Base-by-base conservation (phyloP, 2,113 vertebrate species). In the Picathartes gymnocephalus region DNA sequence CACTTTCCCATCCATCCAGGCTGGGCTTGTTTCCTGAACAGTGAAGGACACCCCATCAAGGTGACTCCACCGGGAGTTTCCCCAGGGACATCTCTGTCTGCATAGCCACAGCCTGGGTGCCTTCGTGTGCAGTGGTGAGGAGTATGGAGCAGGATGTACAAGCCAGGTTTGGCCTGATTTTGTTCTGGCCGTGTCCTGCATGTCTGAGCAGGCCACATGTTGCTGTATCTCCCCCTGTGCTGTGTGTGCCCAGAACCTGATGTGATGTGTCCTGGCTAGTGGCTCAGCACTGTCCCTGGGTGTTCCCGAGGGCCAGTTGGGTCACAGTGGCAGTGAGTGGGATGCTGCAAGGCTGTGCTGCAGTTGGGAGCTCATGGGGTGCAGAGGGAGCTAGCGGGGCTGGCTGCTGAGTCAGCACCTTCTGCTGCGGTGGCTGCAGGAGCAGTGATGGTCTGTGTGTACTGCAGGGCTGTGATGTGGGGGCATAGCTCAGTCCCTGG, bases 311-410 rank as follows among this genome's bases (percentile, higher is more conserved):
- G 27, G 30, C 35, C 62, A 12, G 2, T 0, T 1, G 13, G 42
- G 61, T 33, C 0, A 9, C 0, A 1, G 44, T 42, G 50, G 28
- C 33, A 56, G 48, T 3, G 8, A 61, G 47, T 1, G 4, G 51
- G 45, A 48, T 56, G 76, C 80, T 91, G 71, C 2, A 13, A 30
- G 53, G 48, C 44, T 83, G 91, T 28, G 13, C 79, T 35, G 50
- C 1, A 1, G 47, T 23, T 0, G 0, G 70, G 77, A 89, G 42
- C 21, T 83, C 39, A 2, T 20, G 64, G 62, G 72, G 20, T 44
- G 53, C 4, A 11, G 61, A 54, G 40, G 44, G 47, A 51, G 47
- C 1, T 19, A 37, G 13, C 0, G 0, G 40, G n/a, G 31, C 50
- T 85, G 80, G 54, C 61, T 95, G 85, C 87, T 93, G 80, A 93